Conservation (phyloP, 2,113 vertebrate genomes). For the Sialia sialis region DNA sequence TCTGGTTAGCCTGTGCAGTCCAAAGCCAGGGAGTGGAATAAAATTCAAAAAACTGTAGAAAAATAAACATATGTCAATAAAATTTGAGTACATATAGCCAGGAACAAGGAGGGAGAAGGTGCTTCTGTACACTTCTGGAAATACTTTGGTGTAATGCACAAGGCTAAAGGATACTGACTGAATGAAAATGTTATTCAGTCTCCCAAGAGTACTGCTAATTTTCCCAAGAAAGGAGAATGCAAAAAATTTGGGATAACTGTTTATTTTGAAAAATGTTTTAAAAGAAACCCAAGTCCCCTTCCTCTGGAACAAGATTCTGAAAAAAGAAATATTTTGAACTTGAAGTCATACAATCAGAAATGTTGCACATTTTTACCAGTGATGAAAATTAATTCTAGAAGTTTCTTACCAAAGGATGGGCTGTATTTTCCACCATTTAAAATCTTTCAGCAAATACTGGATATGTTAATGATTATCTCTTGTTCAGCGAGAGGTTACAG, state of each 20-base stretch:
- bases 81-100: neutral
- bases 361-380: neutral
- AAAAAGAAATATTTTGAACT: neutral
- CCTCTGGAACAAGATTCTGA: neutral
- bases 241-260: neutral
- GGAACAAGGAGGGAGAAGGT: neutral
- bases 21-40: neutral
- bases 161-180: neutral
- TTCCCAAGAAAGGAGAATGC: neutral
- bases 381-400: neutral
- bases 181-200: neutral
- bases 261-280: neutral
- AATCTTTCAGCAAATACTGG: neutral
- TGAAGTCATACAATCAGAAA: neutral
- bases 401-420: neutral
- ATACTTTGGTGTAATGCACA: neutral
- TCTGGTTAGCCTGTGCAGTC: fast-evolving
- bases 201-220: neutral
- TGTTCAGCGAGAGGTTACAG: neutral
- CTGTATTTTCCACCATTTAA: neutral
- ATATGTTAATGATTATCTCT: conserved; percentile 6
- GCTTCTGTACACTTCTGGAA: neutral
- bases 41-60: neutral
- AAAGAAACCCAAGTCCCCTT: neutral
- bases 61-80: neutral